Base-by-base conservation (phyloP, 1,140 invertebrate genomes). In the Diabrotica virgifera region DNA sequence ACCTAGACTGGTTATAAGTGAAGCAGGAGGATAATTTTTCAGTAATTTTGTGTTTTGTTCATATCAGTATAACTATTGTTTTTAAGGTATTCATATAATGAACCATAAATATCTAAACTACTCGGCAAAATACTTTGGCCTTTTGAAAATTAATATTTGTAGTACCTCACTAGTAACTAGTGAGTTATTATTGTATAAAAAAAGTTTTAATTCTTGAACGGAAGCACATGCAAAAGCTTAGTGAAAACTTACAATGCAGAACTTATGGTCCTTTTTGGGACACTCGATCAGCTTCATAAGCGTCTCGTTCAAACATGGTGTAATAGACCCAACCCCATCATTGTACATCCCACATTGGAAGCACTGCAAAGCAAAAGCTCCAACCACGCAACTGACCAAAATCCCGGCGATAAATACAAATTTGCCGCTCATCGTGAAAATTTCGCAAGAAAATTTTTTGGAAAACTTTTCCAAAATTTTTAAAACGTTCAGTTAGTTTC, bases 261-360 rank as follows among this genome's bases (percentile, higher is more conserved):
- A 89, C 71, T 83, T 82, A 56, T 86, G 81, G 59, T 83, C 82
- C 54, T 80, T 77, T 57, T 80, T 71, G 56, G 84, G 84, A 75
- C 89, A 91, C 54, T 89, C 85, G 67, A 85, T 86, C 53, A 90
- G 80, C 70, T 85, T 82, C 76, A 85, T 84, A 72, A 87, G 82
- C 66, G 87, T 90, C 70, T 87, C 85, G 78, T 91, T 91, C 71
- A 89, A 85, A 79, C 89, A 91, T 5, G 90, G 90, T 46, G 90
- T 92, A 63, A 92, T 91, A 59, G 89, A 90, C 50, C 90, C 90
- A 6, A 91, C 88, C 8, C 90, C 90, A 67, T 92, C 90, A 73
- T 89, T 92, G 79, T 91, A 92, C 78, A 89, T 85, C 38, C 90
- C 90, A 70, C 90, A 91, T 77, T 88, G 85, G 80, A 87, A 88